phyloP scores from a whole-genome alignment of 2,113 vertebrate species.

The Rostratula benghalensis region DNA sequence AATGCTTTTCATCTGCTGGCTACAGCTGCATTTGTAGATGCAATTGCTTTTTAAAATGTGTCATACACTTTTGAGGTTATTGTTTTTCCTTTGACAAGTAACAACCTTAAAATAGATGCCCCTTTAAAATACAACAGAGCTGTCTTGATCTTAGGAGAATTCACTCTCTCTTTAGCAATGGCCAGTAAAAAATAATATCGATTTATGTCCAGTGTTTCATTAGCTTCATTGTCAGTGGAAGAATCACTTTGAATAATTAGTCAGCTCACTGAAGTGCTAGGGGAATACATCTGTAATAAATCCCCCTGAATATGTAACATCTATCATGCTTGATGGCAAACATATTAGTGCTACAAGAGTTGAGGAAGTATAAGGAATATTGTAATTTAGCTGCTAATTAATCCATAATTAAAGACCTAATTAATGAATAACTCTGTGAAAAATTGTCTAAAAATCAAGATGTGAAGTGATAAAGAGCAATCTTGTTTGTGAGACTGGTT shows the following conservation, averaged over 20 bases:
- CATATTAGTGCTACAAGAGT: slow-evolving; percentile 43
- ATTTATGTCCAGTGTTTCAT: slow-evolving; percentile 20
- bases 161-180: background rate
- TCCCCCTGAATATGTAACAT: slow-evolving; percentile 32
- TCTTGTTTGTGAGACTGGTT: slow-evolving; percentile 24
- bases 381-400: slow-evolving; percentile 53
- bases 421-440: slow-evolving; percentile 60
- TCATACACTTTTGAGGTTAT: background rate
- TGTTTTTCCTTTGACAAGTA: background rate
- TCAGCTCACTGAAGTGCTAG: background rate
- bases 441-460: slow-evolving; percentile 49
- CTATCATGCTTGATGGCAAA: slow-evolving; percentile 57
- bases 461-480: slow-evolving; percentile 17
- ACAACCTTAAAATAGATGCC: background rate
- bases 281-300: slow-evolving; percentile 54
- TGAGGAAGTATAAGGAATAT: slow-evolving; percentile 45
- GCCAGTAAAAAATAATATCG: background rate
- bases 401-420: slow-evolving; percentile 63
- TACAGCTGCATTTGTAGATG: background rate
- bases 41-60: background rate
- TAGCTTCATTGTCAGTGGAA: slow-evolving; percentile 15
- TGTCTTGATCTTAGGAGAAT: background rate
- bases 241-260: slow-evolving; percentile 34
- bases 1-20: background rate
- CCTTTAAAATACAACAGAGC: background rate